Evolutionary conservation across 1,140 invertebrate genomes (phyloP), one percentile per base, ranked within the genome.

Genomic region (Pseudomyrmex flavicornis): DNA sequence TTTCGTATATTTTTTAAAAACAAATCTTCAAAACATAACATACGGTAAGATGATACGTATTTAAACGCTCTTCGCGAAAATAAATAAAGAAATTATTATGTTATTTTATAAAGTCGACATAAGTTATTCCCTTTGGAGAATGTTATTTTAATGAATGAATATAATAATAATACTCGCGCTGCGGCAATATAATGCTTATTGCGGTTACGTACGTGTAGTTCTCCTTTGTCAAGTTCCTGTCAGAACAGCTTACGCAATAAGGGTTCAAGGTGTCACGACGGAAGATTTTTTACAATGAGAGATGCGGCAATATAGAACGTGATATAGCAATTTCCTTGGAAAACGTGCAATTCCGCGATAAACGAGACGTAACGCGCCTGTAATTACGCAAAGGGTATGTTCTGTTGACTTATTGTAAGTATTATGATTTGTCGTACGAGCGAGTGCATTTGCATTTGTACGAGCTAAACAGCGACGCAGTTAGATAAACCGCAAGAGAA

Each of bases 331-430:
- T 72, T 58, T 48, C n/a, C 58, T 87, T 74, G 50, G 46, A 72
- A 70, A 68, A 72, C 77, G 88, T 90, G 88, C 86, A 90, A 89
- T 90, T 68, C 62, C 35, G 84, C 62, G 62, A 77, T 82, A 85
- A 88, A 83, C 74, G 72, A 89, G 69, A 87, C 68, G 66, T 86
- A 79, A 87, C 74, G 82, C 80, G 58, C 59, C 52, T 85, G 56
- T 82, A 83, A 88, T 83, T 86, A 76, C 54, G 46, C 70, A 77
- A 83, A 35, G 56, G 26, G 69, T 69, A 50, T 35, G 26, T 76
- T 83, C 62, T 85, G 77, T 86, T 90, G 75, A 88, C 58, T 88
- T 72, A 88, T 85, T 87, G 66, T 88, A 88, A 85, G 83, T 82
- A 85, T 70, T 63, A 88, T 85, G 85, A 69, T 89, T 89, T 88